A percentile compares a stretch with the other conserved stretches of the same genome.
Evolutionary conservation across 92 coral and sea anemone genomes (phyloP).

Genomic region (Chrysogorgia sp.): DNA sequence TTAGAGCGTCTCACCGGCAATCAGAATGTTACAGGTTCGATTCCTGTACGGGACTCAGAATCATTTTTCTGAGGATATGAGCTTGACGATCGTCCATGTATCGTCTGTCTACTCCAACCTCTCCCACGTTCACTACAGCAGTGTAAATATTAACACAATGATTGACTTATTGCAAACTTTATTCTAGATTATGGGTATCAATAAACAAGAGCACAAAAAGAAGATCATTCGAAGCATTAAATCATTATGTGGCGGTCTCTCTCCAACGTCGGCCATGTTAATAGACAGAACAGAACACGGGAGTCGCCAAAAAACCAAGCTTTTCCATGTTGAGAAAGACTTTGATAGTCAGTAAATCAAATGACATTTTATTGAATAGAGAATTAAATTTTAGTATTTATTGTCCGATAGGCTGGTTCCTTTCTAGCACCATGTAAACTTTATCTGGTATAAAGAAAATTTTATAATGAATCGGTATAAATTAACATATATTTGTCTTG

Average conservation of each 20-base stretch:
- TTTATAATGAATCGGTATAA: constrained; percentile 28
- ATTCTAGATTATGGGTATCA: constrained; percentile 81
- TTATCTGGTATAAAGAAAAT: constrained; percentile 46
- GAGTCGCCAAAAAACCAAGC: constrained; percentile 18
- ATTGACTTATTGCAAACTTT: background rate
- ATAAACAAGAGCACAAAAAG: constrained; percentile 89
- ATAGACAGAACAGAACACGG: constrained; percentile 41
- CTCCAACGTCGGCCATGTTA: constrained; percentile 70
- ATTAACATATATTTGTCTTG: background rate
- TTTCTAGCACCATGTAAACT: constrained; percentile 18
- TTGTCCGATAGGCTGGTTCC: constrained; percentile 45
- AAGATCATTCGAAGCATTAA: constrained; percentile 85
- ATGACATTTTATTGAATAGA: constrained; percentile 5
- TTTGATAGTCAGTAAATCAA: constrained; percentile 38
- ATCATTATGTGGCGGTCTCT: constrained; percentile 87
- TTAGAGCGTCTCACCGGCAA: no score
- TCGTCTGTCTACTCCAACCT: no score
- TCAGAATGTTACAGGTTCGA: no score
- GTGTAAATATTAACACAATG: background rate
- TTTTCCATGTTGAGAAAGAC: constrained; percentile 32
- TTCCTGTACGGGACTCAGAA: no score
- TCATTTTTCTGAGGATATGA: no score
- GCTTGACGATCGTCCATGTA: no score
- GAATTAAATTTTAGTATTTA: constrained; percentile 32
- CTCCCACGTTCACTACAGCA: no score